These are phyloP conservation scores for Chironomus riparius DNA, from an alignment of 2,888 invertebrate species.

Conservation along the genomic window DNA sequence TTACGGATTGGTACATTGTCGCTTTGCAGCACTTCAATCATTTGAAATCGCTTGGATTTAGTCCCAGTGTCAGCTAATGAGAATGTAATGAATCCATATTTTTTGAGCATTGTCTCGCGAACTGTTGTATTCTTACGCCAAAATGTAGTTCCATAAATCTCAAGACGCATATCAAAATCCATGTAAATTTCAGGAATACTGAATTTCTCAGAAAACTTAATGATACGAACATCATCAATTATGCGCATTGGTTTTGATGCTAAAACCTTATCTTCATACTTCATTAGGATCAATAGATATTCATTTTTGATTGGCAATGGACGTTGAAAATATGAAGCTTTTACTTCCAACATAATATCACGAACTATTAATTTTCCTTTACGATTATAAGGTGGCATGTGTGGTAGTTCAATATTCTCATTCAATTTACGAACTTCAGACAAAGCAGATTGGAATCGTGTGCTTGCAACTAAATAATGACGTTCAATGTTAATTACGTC, in stretches of 20 bases:
- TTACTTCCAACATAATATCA: constrained; percentile 15
- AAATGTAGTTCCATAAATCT: constrained; percentile 20
- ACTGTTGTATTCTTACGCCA: not conserved
- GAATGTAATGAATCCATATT: constrained; percentile 9
- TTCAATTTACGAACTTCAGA: not conserved
- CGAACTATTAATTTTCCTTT: not conserved
- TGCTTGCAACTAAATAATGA: constrained; percentile 21
- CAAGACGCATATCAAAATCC: constrained; percentile 17
- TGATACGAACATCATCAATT: not conserved
- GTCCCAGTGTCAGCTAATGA: not conserved
- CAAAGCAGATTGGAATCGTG: not conserved
- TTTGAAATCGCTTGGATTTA: not conserved
- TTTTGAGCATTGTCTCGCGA: constrained; percentile 13
- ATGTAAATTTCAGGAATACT: not conserved
- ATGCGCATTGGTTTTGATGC: constrained; percentile 11
- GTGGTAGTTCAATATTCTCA: not conserved
- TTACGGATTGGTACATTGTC: not conserved
- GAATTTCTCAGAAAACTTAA: not conserved
- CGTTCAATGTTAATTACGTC: constrained; percentile 12
- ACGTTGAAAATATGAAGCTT: constrained; percentile 6
- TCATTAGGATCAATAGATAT: not conserved
- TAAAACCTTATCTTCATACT: not conserved
- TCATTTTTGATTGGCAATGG: not conserved
- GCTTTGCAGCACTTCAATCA: constrained; percentile 7
- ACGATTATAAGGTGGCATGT: not conserved